Base-by-base conservation (phyloP, 2,888 invertebrate genomes). In the Apocheima hispidaria region DNA sequence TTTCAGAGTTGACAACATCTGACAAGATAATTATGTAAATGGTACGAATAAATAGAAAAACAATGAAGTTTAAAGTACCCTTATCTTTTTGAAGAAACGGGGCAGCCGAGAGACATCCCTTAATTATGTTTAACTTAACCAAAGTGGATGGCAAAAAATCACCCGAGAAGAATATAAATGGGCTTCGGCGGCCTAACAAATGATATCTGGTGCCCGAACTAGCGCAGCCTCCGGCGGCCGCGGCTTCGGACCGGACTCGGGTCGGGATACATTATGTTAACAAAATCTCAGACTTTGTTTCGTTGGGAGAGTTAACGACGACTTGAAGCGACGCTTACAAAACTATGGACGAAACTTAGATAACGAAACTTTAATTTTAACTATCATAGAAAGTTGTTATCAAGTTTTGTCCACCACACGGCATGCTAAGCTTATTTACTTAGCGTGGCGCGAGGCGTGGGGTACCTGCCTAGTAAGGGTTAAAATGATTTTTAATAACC, bases 141-240 rank as follows among this genome's bases (percentile, higher is more conserved):
- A 55, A 55, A 40, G 38, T 48, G 40, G 38, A 56, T 55, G 38
- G 48, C 43, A 30, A 56, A 46, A 54, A 56, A 56, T 48, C 55
- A 48, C 48, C 40, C 40, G 20, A 9, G 23, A 35, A 20, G 49
- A 56, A 56, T 56, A 56, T 56, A 56, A 56, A 56, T 56, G 49
- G 33, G 23, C 23, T 26, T 23, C 33, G 2, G 35, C 28, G 35
- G 23, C 10, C 23, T 49, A 35, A 56, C 49, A 35, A 41, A 56
- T 56, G 33, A 56, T 56, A 38, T 48, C 23, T 40, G 41, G 49
- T 23, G 33, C 35, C 9, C n/a, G 33, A 43, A 38, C 7, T 38
- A 38, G 16, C 16, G 16, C 36, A 16, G 18, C 36, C 16, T 7
- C 4, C n/a, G 33, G 0, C 18, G 18, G 18, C 28, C 21, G 26